Conservation (phyloP, 2,888 invertebrate genomes). For the Trachelus stipa region DNA sequence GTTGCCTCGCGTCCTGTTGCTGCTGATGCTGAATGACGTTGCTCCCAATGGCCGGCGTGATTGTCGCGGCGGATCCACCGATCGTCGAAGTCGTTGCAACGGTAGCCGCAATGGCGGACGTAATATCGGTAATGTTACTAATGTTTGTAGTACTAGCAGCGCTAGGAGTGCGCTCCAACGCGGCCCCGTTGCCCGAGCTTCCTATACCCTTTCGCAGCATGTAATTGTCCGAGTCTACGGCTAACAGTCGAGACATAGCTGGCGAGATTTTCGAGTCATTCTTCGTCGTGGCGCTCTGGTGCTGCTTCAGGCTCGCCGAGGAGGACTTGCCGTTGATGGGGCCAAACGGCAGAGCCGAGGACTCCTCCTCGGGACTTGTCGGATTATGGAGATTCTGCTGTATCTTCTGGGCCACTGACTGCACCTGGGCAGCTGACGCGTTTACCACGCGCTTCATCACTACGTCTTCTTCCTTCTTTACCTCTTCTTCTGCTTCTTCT, state of each 20-base stretch:
- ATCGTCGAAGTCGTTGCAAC: too few species aligned
- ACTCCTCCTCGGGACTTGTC: too few species aligned
- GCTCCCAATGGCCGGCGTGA: too few species aligned
- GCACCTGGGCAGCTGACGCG: constrained; percentile 37
- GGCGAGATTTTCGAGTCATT: constrained; percentile 51
- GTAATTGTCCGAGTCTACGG: constrained; percentile 63
- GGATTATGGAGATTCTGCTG: too few species aligned
- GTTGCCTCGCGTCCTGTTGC: too few species aligned
- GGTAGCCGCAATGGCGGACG: too few species aligned
- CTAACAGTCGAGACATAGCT: constrained; percentile 57
- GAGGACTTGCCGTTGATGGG: constrained; percentile 37
- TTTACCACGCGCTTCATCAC: constrained; percentile 40
- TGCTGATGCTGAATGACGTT: too few species aligned
- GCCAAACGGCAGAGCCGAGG: not conserved
- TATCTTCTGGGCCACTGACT: constrained; percentile 31
- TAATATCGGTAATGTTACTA: too few species aligned
- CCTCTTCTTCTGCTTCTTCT: not conserved
- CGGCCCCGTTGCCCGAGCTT: not conserved
- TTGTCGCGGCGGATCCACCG: too few species aligned
- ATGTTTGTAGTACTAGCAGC: too few species aligned
- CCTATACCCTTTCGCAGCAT: constrained; percentile 59
- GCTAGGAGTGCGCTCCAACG: too few species aligned
- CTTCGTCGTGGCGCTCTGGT: constrained; percentile 23
- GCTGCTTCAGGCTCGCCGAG: constrained; percentile 44
- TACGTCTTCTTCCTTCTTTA: constrained; percentile 21